phyloP scores from a whole-genome alignment of 1,140 invertebrate genomes.

The Tetramorium simillimum region DNA sequence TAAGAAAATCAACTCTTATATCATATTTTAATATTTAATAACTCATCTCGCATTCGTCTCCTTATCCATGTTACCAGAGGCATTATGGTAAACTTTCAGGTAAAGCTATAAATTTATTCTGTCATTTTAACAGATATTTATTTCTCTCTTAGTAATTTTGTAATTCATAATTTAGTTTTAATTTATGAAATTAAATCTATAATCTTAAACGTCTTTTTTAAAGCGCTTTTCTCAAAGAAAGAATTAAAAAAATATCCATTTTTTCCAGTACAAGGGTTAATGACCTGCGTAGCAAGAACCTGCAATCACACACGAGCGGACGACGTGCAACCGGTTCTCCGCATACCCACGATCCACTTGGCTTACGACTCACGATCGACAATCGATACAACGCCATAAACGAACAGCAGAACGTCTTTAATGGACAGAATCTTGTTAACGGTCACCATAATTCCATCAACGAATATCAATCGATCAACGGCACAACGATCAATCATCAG shows the following conservation, averaged over 20 bases:
- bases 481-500: slow-evolving; percentile 10
- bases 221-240: not conserved
- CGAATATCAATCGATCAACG: slow-evolving; percentile 28
- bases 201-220: not conserved
- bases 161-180: not conserved
- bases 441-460: slow-evolving; percentile 17
- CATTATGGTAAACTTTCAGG: slow-evolving; percentile 85
- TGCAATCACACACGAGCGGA: slow-evolving; percentile 66
- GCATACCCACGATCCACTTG: slow-evolving; percentile 80
- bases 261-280: slow-evolving; percentile 83
- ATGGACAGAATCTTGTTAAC: slow-evolving; percentile 38
- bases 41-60: slow-evolving; percentile 65
- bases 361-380: slow-evolving; percentile 71
- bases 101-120: slow-evolving; percentile 71
- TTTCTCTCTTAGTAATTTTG: not conserved
- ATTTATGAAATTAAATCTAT: not conserved
- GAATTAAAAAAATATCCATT: not conserved
- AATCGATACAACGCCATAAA: slow-evolving; percentile 54
- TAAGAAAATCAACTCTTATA: not conserved
- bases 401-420: slow-evolving; percentile 28
- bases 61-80: slow-evolving; percentile 76
- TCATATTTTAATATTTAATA: slow-evolving; percentile 11
- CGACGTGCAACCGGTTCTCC: slow-evolving; percentile 69
- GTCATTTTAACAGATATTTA: not conserved
- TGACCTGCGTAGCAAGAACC: slow-evolving; percentile 75